Conservation (phyloP, 2,888 invertebrate genomes). For the Eretmocerus hayati region DNA sequence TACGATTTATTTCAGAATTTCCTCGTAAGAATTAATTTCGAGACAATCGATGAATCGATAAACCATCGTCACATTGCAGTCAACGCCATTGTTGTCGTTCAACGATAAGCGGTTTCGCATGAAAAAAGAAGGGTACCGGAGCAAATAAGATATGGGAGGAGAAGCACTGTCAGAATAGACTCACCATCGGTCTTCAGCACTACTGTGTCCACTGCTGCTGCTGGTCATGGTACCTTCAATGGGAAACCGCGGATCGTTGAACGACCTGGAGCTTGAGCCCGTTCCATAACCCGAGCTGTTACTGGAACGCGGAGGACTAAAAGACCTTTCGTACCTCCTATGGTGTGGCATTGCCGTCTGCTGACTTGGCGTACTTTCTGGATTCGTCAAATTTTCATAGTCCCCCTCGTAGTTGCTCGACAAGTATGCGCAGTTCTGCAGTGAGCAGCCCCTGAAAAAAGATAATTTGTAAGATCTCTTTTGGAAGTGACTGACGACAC, state of each 20-base stretch:
- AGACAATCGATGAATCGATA: no score
- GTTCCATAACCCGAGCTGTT: constrained; percentile 82
- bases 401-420: constrained; percentile 58
- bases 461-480: neutral
- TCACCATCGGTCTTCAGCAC: constrained; percentile 59
- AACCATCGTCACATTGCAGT: constrained; percentile 1
- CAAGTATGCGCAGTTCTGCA: constrained; percentile 60
- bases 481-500: no score
- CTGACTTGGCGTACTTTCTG: constrained; percentile 43
- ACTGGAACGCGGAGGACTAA: constrained; percentile 72
- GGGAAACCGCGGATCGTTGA: constrained; percentile 44
- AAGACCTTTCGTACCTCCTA: constrained; percentile 64
- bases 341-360: constrained; percentile 56
- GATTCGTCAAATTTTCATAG: constrained; percentile 61
- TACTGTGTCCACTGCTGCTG: constrained; percentile 58
- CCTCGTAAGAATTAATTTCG: no score
- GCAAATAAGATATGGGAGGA: constrained; percentile 26
- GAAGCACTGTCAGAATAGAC: constrained; percentile 20
- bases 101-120: constrained; percentile 30
- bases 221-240: constrained; percentile 56
- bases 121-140: no score
- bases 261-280: constrained; percentile 51
- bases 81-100: constrained; percentile 15
- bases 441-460: constrained; percentile 54
- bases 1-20: no score